phyloP scores from a whole-genome alignment of 2,888 invertebrate species.

The Drosophila affinis region DNA sequence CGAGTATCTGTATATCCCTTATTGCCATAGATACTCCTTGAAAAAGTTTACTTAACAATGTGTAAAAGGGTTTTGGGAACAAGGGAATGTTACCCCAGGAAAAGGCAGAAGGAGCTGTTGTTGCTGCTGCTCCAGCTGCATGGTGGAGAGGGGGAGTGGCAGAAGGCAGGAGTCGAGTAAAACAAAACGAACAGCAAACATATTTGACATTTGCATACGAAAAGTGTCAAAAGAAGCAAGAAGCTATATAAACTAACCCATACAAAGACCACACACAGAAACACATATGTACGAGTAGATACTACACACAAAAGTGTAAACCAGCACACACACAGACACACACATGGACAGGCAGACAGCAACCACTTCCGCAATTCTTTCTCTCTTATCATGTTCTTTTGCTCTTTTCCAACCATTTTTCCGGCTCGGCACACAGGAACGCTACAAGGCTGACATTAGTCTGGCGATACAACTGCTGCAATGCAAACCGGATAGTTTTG shows the following conservation, averaged over 20 bases:
- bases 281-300: neutral
- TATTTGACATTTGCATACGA: conserved; percentile 76
- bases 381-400: conserved; percentile 55
- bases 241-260: conserved; percentile 43
- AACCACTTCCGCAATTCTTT: conserved; percentile 53
- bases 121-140: neutral
- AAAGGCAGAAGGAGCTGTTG: neutral
- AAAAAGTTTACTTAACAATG: conserved; percentile 70
- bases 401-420: conserved; percentile 6
- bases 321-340: conserved; percentile 23
- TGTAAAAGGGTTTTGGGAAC: conserved; percentile 46
- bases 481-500: conserved; percentile 97
- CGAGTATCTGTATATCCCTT: neutral
- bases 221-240: conserved; percentile 68
- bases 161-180: conserved; percentile 38
- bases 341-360: neutral
- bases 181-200: conserved; percentile 59
- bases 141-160: no score
- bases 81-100: neutral
- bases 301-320: neutral
- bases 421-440: conserved; percentile 87
- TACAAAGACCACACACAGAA: neutral
- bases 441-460: conserved; percentile 96
- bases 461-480: conserved; percentile 96
- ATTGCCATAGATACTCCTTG: neutral